phyloP scores from a whole-genome alignment of 1,140 invertebrate genomes.

The Caenorhabditis inopinata region DNA sequence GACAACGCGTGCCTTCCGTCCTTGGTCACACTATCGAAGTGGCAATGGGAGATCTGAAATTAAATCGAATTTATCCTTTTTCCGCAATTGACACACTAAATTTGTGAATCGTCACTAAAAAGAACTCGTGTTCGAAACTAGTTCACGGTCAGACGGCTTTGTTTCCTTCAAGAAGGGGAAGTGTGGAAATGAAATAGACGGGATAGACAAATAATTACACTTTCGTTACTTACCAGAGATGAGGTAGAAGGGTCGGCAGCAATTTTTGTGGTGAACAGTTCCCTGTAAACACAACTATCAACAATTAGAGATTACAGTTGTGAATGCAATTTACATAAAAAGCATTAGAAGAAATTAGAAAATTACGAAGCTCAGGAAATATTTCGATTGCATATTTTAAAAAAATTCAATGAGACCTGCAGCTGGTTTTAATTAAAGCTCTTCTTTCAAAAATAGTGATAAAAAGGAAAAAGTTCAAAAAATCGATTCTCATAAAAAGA shows the following conservation, averaged over 20 bases:
- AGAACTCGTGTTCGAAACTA: neutral
- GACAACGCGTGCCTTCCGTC: neutral
- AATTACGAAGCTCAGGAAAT: too few species aligned
- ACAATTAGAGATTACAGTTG: neutral
- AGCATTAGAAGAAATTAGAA: too few species aligned
- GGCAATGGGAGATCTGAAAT: slow-evolving; percentile 32
- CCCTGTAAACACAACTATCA: neutral
- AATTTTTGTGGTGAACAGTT: slow-evolving; percentile 1
- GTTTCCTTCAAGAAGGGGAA: neutral
- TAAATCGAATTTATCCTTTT: neutral
- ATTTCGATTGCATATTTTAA: too few species aligned
- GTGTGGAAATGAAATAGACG: neutral
- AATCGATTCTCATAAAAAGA: too few species aligned
- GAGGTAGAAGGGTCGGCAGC: slow-evolving; percentile 25
- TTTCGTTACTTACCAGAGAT: slow-evolving; percentile 31
- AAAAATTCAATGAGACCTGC: too few species aligned
- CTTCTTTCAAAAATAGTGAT: too few species aligned
- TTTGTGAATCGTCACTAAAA: neutral
- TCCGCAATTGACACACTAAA: neutral
- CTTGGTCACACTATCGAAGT: neutral
- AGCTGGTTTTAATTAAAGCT: too few species aligned
- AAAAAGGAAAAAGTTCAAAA: too few species aligned
- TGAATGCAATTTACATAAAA: neutral
- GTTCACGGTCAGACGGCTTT: neutral
- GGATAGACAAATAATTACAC: slow-evolving; percentile 15